Conservation (phyloP, 2,113 vertebrate species). For the Chunga burmeisteri region DNA sequence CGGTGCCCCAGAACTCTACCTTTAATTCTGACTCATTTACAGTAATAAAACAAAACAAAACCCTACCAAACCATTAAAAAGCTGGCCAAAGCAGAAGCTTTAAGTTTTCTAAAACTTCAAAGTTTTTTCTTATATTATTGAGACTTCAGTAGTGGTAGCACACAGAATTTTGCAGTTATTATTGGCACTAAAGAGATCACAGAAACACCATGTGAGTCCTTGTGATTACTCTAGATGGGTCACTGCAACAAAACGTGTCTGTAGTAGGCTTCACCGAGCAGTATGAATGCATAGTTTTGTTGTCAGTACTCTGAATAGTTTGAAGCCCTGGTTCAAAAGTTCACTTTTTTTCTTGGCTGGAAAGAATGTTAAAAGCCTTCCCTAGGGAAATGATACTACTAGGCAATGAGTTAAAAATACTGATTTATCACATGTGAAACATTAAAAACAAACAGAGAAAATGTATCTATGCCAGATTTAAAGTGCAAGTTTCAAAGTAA, state of each 20-base stretch:
- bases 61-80: background rate
- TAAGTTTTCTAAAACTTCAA: background rate
- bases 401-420: slow-evolving; percentile 18
- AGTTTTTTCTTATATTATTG: background rate
- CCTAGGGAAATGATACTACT: background rate
- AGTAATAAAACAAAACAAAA: background rate
- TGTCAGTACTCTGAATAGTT: background rate
- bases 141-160: background rate
- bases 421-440: background rate
- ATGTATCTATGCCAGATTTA: background rate
- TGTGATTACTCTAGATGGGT: background rate
- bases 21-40: background rate
- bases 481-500: background rate
- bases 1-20: background rate
- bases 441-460: background rate
- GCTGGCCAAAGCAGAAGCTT: background rate
- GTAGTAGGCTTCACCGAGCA: background rate
- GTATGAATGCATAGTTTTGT: background rate
- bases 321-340: slow-evolving; percentile 3
- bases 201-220: background rate
- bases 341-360: slow-evolving; percentile 2
- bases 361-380: background rate
- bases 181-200: background rate
- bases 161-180: background rate
- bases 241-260: background rate